phyloP scores from a whole-genome alignment of 35 echinoderm and acorn worm species.

The Nesometra sesokonis region DNA sequence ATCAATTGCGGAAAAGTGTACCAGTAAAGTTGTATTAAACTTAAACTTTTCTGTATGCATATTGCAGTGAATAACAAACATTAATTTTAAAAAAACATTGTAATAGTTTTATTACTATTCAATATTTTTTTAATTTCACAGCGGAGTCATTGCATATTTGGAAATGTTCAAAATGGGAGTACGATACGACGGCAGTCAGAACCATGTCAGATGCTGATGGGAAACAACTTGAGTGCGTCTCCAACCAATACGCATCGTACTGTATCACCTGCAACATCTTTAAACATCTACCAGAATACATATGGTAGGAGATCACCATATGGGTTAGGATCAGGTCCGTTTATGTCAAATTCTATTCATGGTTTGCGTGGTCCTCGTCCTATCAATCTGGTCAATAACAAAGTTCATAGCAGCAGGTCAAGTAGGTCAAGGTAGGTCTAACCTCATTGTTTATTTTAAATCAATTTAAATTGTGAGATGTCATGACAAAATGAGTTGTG shows the following conservation, averaged over 20 bases:
- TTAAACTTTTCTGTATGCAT: no score
- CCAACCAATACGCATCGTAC: constrained; percentile 85
- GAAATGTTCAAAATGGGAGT: constrained; percentile 78
- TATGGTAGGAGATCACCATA: constrained; percentile 65
- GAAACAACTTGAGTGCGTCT: constrained; percentile 59
- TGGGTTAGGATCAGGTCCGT: constrained; percentile 4
- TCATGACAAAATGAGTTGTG: no score
- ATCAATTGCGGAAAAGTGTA: no score
- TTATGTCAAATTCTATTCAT: background rate
- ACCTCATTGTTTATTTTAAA: background rate
- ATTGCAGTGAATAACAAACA: no score
- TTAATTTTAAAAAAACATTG: no score
- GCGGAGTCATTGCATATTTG: constrained; percentile 95
- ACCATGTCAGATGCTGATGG: constrained; percentile 33
- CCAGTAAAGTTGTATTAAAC: no score
- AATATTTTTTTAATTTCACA: constrained; percentile 27
- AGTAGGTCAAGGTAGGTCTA: background rate
- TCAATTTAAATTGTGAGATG: no score
- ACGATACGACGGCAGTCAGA: constrained; percentile 73
- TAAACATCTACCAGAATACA: constrained; percentile 80
- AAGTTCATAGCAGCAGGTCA: background rate
- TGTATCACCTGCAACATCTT: constrained; percentile 80
- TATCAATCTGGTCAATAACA: background rate
- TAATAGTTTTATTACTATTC: background rate
- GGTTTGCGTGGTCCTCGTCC: background rate